A percentile compares a stretch with the other conserved stretches of the same genome.
Evolutionary conservation across 2,797 vertebrate species (phyloP).

Genomic region (Onychomys arenicola): DNA sequence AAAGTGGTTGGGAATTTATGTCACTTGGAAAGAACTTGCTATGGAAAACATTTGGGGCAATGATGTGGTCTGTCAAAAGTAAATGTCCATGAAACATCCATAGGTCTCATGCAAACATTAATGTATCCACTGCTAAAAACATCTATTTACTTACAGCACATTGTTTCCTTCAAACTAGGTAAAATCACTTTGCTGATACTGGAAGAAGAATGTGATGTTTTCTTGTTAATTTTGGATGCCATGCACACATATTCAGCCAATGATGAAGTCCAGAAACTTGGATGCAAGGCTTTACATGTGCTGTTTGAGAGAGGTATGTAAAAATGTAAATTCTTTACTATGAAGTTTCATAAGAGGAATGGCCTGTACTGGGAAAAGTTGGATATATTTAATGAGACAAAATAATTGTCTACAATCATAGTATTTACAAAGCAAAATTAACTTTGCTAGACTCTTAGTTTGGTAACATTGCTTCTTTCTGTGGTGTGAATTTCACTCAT

Average conservation of each 20-base stretch:
- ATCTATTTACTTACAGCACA: not conserved
- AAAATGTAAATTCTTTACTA: conserved; percentile 40
- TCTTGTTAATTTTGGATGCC: conserved; percentile 92
- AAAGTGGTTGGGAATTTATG: not conserved
- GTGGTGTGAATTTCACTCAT: conserved; percentile 48
- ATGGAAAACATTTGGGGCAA: not conserved
- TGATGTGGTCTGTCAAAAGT: not conserved
- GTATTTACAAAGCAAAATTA: not conserved
- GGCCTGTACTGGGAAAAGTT: not conserved
- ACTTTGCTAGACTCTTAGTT: not conserved
- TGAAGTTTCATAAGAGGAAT: conserved; percentile 1
- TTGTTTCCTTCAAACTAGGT: conserved; percentile 86
- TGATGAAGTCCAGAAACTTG: conserved; percentile 94
- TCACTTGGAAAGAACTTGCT: conserved; percentile 40
- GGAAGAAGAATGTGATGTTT: conserved; percentile 94
- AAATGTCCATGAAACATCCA: not conserved
- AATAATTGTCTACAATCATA: not conserved
- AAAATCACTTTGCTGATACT: conserved; percentile 89
- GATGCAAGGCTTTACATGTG: conserved; percentile 91
- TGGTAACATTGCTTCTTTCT: not conserved
- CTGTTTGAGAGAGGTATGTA: conserved; percentile 94
- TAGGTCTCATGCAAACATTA: not conserved
- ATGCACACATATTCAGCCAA: conserved; percentile 92
- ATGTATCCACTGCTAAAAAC: not conserved
- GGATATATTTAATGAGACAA: not conserved